Evolutionary conservation across 2,888 invertebrate genomes (phyloP).

Genomic region (Polydrusus pterygomalis): DNA sequence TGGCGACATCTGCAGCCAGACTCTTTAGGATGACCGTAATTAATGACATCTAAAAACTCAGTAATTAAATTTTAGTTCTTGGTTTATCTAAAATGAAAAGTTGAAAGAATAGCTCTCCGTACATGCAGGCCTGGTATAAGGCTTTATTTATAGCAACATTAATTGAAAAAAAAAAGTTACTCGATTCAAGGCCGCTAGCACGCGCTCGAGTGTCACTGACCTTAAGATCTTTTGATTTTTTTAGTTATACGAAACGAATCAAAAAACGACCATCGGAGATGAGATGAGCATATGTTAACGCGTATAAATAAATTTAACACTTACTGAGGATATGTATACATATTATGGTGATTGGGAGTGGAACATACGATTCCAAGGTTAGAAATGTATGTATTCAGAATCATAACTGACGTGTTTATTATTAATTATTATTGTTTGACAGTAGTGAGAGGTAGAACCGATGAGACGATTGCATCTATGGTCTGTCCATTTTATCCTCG

Average conservation of each 20-base stretch:
- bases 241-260: conserved; percentile 49
- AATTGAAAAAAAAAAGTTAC: conserved; percentile 53
- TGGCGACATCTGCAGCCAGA: too few species aligned
- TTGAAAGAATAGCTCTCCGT: conserved; percentile 12
- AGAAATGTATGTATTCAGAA: conserved; percentile 30
- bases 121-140: conserved; percentile 26
- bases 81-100: too few species aligned
- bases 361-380: conserved; percentile 51
- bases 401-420: too few species aligned
- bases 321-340: conserved; percentile 37
- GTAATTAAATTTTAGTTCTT: too few species aligned
- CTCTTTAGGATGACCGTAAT: too few species aligned
- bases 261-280: conserved; percentile 50
- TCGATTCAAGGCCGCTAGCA: conserved; percentile 52
- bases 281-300: conserved; percentile 55
- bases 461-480: too few species aligned
- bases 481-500: too few species aligned
- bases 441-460: too few species aligned
- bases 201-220: conserved; percentile 55
- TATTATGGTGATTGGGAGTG: conserved; percentile 49
- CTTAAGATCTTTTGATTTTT: conserved; percentile 53
- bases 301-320: conserved; percentile 54
- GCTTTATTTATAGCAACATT: conserved; percentile 47
- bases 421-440: too few species aligned
- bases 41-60: too few species aligned